Evolutionary conservation across 2,113 vertebrate genomes (phyloP).

Genomic region (Pygoscelis adeliae): DNA sequence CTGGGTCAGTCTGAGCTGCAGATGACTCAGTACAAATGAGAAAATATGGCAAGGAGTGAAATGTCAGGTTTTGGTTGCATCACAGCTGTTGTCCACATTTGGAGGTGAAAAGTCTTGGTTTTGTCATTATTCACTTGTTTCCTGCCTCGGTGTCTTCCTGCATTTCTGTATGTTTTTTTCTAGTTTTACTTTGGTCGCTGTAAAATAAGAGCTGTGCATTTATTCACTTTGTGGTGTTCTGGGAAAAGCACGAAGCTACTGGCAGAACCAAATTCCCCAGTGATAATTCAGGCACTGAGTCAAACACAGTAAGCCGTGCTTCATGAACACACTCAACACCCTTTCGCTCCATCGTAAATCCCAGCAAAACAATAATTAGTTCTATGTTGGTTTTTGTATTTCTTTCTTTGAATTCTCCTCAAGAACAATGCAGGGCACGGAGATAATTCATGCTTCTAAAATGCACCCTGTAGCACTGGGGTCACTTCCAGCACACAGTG

Average conservation of each 20-base stretch:
- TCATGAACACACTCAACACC: not conserved
- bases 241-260: not conserved
- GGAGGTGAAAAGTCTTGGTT: not conserved
- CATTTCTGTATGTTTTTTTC: not conserved
- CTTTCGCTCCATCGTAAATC: not conserved
- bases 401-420: not conserved
- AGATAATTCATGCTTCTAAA: not conserved
- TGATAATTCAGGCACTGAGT: not conserved
- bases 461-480: not conserved
- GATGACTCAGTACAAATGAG: not conserved
- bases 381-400: not conserved
- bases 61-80: not conserved
- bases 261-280: not conserved
- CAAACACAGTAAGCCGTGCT: not conserved
- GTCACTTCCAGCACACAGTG: not conserved
- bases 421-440: not conserved
- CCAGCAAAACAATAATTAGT: not conserved
- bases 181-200: not conserved
- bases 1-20: not conserved
- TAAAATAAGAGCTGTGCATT: not conserved
- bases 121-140: not conserved
- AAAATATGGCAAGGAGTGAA: not conserved
- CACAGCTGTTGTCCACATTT: accelerated
- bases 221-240: not conserved
- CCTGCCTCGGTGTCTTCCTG: not conserved